phyloP scores from a whole-genome alignment of 2,888 invertebrate species.

The Panopea generosa region DNA sequence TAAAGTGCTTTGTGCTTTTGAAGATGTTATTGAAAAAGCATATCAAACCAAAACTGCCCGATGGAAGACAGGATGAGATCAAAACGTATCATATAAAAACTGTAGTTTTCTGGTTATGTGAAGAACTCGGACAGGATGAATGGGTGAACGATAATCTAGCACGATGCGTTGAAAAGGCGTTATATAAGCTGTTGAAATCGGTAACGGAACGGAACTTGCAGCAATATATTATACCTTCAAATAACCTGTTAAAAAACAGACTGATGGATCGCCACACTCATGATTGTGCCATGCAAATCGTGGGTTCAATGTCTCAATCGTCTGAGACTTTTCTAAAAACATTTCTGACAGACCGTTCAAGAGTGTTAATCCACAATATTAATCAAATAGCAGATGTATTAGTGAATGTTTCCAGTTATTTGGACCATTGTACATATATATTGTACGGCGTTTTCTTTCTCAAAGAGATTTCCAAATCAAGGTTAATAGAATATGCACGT shows the following conservation, averaged over 20 bases:
- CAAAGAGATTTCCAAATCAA: too few relatives aligned
- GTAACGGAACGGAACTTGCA: slow-evolving; percentile 2
- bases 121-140: slow-evolving; percentile 4
- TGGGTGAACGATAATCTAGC: slow-evolving; percentile 13
- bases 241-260: slow-evolving; percentile 28
- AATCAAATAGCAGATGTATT: too few relatives aligned
- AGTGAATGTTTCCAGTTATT: too few relatives aligned
- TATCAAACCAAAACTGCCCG: slow-evolving; percentile 6
- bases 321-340: neutral
- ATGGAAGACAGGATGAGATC: neutral
- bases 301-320: neutral
- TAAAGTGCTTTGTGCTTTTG: slow-evolving; percentile 24
- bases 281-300: slow-evolving; percentile 1
- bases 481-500: too few relatives aligned
- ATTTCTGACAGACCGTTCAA: neutral
- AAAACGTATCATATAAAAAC: slow-evolving; percentile 36
- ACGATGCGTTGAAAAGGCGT: neutral
- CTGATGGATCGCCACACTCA: neutral
- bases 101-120: slow-evolving; percentile 25
- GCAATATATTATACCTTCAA: slow-evolving; percentile 22
- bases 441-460: too few relatives aligned
- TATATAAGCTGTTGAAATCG: slow-evolving; percentile 2
- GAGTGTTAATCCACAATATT: too few relatives aligned
- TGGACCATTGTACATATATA: too few relatives aligned
- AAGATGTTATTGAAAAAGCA: slow-evolving; percentile 12